Conservation (phyloP, 64 coral and sea anemone genomes). For the Cladopsammia gracilis region DNA sequence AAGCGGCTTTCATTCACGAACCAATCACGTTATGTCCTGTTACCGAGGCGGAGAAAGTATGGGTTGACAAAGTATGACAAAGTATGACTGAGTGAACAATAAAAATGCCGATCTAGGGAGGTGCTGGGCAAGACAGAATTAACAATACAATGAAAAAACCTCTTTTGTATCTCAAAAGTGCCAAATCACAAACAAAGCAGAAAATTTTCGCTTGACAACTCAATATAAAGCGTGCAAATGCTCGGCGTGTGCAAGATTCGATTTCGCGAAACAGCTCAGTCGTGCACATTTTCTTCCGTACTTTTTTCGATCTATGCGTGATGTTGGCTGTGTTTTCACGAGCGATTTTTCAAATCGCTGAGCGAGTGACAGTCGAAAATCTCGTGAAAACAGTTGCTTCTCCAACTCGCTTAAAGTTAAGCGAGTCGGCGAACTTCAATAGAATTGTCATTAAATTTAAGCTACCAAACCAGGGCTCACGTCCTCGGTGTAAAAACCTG, state of each 20-base stretch:
- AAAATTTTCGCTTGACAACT: constrained; percentile 43
- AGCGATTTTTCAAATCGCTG: too few relatives aligned
- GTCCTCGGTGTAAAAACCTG: too few relatives aligned
- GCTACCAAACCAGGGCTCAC: too few relatives aligned
- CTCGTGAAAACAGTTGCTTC: too few relatives aligned
- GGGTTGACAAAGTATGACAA: too few relatives aligned
- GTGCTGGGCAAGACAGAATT: constrained; percentile 29
- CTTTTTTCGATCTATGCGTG: background rate
- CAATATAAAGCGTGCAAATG: constrained; percentile 21
- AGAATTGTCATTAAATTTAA: too few relatives aligned
- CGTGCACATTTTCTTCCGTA: background rate
- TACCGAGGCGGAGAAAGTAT: constrained; percentile 52
- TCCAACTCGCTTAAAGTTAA: too few relatives aligned
- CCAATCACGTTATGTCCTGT: constrained; percentile 68
- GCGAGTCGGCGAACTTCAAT: too few relatives aligned
- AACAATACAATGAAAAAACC: constrained; percentile 3
- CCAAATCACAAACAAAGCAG: constrained; percentile 42
- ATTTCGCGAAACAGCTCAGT: background rate
- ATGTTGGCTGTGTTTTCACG: too few relatives aligned
- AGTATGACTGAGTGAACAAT: constrained; percentile 51
- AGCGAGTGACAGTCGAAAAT: too few relatives aligned
- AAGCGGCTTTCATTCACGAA: constrained; percentile 13
- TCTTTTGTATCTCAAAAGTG: constrained; percentile 40
- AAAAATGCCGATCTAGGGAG: constrained; percentile 48
- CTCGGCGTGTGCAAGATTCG: background rate